Percentiles rank a stretch among this genome's conserved stretches.
Conservation (phyloP, 2,797 vertebrate species). For the Psittacula derbiana region DNA sequence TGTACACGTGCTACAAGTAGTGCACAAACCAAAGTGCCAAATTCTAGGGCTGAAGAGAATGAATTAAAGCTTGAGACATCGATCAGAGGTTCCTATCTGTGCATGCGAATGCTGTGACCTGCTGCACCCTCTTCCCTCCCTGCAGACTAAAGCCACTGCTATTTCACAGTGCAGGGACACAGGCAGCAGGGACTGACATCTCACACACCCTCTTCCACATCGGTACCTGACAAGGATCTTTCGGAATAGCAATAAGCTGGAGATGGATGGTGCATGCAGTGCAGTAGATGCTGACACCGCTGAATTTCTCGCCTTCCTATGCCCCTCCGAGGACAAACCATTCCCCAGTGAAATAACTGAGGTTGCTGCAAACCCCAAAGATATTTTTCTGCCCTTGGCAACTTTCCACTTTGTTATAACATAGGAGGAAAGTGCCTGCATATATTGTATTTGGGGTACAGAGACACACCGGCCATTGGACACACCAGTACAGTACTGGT, state of each 20-base stretch:
- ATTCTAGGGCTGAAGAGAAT: not conserved
- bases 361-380: not conserved
- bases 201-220: accelerated
- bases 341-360: not conserved
- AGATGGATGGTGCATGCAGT: accelerated
- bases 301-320: not conserved
- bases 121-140: not conserved
- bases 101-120: accelerated
- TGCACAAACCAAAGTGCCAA: not conserved
- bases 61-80: not conserved
- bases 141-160: not conserved
- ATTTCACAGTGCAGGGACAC: accelerated
- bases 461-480: not conserved
- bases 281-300: not conserved
- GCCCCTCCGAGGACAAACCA: accelerated
- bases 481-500: not conserved
- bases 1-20: accelerated
- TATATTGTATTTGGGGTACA: accelerated
- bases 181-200: not conserved
- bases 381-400: not conserved
- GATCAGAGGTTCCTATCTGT: not conserved
- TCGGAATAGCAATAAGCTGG: not conserved
- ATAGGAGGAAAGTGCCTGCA: accelerated
- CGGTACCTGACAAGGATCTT: not conserved
- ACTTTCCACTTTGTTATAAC: not conserved